These are phyloP conservation scores for Syngnathus acus DNA, from an alignment of 2,797 vertebrate genomes.

Conservation along the genomic window DNA sequence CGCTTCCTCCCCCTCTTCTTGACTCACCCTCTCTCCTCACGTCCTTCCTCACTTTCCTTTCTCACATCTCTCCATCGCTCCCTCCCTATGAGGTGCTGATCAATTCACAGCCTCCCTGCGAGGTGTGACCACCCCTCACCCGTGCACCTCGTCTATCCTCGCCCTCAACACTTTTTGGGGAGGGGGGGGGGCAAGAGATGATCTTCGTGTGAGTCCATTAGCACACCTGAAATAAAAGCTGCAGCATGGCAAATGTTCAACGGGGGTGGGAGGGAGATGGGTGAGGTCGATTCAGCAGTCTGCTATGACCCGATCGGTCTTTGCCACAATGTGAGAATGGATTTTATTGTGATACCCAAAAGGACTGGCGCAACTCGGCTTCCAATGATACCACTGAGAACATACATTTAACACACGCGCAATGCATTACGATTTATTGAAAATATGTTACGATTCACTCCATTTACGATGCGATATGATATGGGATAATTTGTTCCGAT, in stretches of 20 bases:
- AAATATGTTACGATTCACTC: too few species aligned
- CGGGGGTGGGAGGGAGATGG: neutral
- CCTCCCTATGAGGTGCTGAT: constrained; percentile 68
- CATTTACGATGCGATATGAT: too few species aligned
- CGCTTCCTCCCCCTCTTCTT: constrained; percentile 7
- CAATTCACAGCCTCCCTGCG: constrained; percentile 75
- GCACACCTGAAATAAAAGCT: constrained; percentile 78
- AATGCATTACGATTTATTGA: too few species aligned
- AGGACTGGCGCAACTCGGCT: neutral
- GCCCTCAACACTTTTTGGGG: constrained; percentile 19
- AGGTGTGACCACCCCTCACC: constrained; percentile 62
- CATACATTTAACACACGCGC: neutral
- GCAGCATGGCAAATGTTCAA: constrained; percentile 55
- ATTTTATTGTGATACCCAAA: constrained; percentile 19
- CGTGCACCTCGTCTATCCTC: neutral
- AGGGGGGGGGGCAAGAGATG: constrained; percentile 4
- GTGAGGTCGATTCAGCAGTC: constrained; percentile 26
- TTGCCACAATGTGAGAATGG: constrained; percentile 59
- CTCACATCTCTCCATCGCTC: constrained; percentile 10
- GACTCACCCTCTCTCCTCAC: constrained; percentile 39
- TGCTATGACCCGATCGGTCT: constrained; percentile 41
- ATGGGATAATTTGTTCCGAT: too few species aligned
- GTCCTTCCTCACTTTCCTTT: constrained; percentile 25
- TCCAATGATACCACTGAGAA: neutral
- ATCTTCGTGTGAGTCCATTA: constrained; percentile 65